phyloP scores from a whole-genome alignment of 2,797 vertebrate genomes.

The Sciurus carolinensis region DNA sequence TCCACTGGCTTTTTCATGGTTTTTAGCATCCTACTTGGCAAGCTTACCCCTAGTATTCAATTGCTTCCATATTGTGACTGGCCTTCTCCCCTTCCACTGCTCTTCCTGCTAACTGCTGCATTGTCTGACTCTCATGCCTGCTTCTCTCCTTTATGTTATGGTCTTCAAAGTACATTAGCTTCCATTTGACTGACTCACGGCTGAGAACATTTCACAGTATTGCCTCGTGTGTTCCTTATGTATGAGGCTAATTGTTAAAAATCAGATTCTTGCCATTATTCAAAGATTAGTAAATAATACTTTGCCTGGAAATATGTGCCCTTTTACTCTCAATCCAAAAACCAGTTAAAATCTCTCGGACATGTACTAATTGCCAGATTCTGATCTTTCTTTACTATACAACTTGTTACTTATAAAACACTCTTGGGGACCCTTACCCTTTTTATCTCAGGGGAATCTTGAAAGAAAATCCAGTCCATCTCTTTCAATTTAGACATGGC shows the following conservation, averaged over 20 bases:
- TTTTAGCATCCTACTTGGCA: neutral
- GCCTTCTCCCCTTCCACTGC: neutral
- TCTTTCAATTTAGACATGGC: slow-evolving; percentile 37
- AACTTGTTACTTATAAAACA: neutral
- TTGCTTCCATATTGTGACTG: slow-evolving; percentile 21
- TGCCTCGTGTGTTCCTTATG: neutral
- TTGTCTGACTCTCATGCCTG: neutral
- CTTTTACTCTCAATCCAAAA: neutral
- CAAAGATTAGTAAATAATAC: neutral
- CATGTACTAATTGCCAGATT: neutral
- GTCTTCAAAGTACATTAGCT: slow-evolving; percentile 38
- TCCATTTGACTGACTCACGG: neutral
- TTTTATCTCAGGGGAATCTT: slow-evolving; percentile 19
- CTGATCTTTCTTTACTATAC: neutral
- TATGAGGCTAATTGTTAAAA: slow-evolving; percentile 33
- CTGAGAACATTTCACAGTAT: slow-evolving; percentile 28
- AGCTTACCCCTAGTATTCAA: neutral
- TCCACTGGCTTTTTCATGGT: neutral
- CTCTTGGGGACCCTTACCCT: neutral
- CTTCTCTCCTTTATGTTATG: neutral
- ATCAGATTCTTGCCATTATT: neutral
- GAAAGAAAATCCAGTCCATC: slow-evolving; percentile 22
- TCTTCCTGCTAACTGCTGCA: slow-evolving; percentile 37
- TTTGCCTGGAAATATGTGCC: neutral
- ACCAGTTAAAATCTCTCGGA: neutral